phyloP scores from a whole-genome alignment of 2,113 vertebrate genomes.

The Larimichthys polyactis region DNA sequence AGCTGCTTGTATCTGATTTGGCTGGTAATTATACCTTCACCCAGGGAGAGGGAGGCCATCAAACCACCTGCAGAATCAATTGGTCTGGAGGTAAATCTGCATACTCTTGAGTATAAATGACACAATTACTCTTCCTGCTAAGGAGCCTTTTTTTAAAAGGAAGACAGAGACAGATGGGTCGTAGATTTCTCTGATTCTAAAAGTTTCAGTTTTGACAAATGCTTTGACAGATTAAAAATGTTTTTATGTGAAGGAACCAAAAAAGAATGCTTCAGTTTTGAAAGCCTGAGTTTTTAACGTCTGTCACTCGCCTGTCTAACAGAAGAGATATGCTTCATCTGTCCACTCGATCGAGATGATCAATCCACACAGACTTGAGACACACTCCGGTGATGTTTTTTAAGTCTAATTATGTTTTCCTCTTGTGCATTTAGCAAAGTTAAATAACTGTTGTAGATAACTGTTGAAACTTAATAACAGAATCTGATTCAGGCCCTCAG shows the following conservation, averaged over 20 bases:
- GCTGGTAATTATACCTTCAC: neutral
- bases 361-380: neutral
- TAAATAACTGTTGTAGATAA: too few relatives aligned
- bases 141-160: neutral
- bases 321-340: neutral
- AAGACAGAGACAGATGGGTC: neutral
- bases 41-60: neutral
- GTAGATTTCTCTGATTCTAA: neutral
- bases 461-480: neutral
- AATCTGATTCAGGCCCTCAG: neutral
- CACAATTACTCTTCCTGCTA: neutral
- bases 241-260: too few relatives aligned
- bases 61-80: neutral
- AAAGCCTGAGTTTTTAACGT: neutral
- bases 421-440: too few relatives aligned
- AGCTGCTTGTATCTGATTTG: neutral
- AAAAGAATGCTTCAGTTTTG: neutral
- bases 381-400: neutral
- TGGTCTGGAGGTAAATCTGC: neutral
- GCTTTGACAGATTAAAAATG: neutral
- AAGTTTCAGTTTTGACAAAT: neutral
- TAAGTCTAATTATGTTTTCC: too few relatives aligned
- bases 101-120: neutral
- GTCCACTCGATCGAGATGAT: neutral
- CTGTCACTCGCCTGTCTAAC: neutral